A percentile compares a stretch with the other conserved stretches of the same genome.
Conservation (phyloP, 2,113 vertebrate genomes). For the Helogale parvula region DNA sequence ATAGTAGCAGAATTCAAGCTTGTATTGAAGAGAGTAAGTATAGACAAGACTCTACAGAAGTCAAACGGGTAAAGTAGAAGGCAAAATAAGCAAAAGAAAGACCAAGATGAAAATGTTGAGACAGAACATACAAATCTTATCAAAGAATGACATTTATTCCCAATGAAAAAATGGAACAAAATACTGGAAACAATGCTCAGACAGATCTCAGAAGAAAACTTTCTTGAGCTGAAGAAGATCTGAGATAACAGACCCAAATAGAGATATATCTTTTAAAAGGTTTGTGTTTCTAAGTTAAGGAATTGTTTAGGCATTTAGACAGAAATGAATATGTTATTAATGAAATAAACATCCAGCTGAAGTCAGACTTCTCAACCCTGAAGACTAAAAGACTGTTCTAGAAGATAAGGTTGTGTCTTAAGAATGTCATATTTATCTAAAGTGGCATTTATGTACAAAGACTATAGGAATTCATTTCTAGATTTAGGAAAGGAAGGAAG, state of each 20-base stretch:
- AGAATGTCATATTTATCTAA: neutral
- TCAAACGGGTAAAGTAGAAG: neutral
- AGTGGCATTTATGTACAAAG: neutral
- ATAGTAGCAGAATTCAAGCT: neutral
- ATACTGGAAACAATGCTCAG: neutral
- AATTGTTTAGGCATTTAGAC: neutral
- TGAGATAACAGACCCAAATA: neutral
- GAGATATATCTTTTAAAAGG: neutral
- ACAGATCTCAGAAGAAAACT: neutral
- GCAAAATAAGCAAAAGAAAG: neutral
- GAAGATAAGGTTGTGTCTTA: neutral
- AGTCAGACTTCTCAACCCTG: neutral
- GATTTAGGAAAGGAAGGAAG: neutral
- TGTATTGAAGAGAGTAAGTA: neutral
- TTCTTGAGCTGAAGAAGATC: neutral
- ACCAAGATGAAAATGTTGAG: neutral
- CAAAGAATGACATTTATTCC: neutral
- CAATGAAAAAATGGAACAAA: neutral
- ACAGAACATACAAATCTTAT: neutral
- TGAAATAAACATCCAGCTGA: neutral
- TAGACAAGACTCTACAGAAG: neutral
- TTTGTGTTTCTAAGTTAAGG: neutral
- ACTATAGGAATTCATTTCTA: neutral
- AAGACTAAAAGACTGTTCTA: neutral
- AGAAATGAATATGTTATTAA: constrained; percentile 4